Percentiles rank a stretch among this genome's conserved stretches.
phyloP scores from a whole-genome alignment of 1,140 invertebrate genomes.

The Chironomus tepperi region DNA sequence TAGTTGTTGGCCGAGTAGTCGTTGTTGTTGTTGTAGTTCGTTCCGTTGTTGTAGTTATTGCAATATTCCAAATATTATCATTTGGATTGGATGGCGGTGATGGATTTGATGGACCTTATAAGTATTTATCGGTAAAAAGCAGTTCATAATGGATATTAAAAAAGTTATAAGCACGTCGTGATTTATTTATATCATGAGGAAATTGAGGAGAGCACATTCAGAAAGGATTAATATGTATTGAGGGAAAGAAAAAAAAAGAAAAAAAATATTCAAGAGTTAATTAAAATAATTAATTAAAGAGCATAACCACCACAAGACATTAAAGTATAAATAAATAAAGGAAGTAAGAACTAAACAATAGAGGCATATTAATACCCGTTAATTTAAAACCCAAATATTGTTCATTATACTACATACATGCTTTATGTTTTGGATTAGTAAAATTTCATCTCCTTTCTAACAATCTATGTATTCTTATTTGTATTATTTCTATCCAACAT shows the following conservation, averaged over 20 bases:
- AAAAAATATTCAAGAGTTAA: conserved; percentile 9
- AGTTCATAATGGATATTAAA: no score
- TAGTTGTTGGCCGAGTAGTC: not conserved
- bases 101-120: not conserved
- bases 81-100: not conserved
- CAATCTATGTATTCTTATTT: no score
- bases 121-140: no score
- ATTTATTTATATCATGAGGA: no score
- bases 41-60: not conserved
- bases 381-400: conserved; percentile 1
- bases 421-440: not conserved
- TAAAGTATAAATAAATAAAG: not conserved
- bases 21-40: not conserved
- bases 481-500: no score
- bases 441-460: not conserved
- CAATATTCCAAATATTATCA: not conserved
- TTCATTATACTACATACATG: not conserved
- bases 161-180: no score
- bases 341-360: not conserved
- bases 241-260: not conserved
- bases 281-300: conserved; percentile 10
- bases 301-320: not conserved
- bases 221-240: not conserved
- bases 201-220: no score
- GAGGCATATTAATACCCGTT: not conserved